These are phyloP conservation scores for Tetranychus truncatus DNA, from an alignment of 2,888 invertebrate species.

Conservation along the genomic window DNA sequence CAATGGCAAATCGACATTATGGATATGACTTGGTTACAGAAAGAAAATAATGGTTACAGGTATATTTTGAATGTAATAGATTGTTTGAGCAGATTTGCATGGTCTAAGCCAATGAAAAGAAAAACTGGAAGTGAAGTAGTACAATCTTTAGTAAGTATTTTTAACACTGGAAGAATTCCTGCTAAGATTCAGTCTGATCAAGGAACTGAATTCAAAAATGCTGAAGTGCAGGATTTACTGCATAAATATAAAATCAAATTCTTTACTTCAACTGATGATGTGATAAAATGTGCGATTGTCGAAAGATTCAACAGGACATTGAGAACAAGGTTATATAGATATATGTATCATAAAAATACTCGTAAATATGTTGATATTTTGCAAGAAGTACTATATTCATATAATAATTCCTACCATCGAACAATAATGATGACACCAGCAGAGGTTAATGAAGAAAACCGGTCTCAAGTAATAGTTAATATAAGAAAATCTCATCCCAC, in stretches of 20 bases:
- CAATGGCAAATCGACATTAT: no score
- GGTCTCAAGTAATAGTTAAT: no score
- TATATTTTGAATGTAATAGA: constrained; percentile 27
- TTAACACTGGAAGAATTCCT: background rate
- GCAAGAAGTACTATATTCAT: background rate
- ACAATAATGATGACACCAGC: background rate
- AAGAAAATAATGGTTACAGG: no score
- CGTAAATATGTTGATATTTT: background rate
- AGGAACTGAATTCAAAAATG: constrained; percentile 26
- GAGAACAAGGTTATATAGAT: constrained; percentile 28
- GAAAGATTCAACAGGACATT: constrained; percentile 29
- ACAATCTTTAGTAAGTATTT: background rate
- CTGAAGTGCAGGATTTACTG: no score
- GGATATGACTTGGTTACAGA: no score
- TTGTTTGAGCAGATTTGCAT: constrained; percentile 26
- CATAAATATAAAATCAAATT: no score
- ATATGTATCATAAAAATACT: constrained; percentile 27
- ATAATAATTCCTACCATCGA: background rate
- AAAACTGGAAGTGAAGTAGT: constrained; percentile 22
- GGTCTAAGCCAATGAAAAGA: constrained; percentile 24
- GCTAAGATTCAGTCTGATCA: constrained; percentile 21
- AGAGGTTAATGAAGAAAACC: constrained; percentile 1
- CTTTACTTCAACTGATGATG: constrained; percentile 26
- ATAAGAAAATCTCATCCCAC: no score
- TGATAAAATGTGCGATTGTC: constrained; percentile 29